Base-by-base conservation (phyloP, 2,888 invertebrate species). In the Unio delphinus region DNA sequence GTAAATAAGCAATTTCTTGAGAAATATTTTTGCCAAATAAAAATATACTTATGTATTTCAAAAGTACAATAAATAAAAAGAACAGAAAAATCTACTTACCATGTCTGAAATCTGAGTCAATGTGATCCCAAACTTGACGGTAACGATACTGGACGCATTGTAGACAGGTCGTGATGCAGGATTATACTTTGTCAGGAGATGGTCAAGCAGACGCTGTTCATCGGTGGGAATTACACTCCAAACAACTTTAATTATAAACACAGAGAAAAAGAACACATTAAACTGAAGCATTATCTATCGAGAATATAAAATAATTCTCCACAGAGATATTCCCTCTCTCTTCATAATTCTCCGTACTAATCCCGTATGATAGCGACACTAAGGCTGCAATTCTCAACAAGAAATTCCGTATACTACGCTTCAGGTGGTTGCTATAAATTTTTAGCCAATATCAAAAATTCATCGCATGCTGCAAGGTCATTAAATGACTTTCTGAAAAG, bases 91-190 rank as follows among this genome's bases (percentile, higher is more conserved):
- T 45, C 26, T 56, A 82, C 87, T 85, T 82, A 90, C 90, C 90
- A 90, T 89, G 76, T 90, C 89, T 11, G 87, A 83, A 56, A 90
- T 85, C 74, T 89, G 89, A 11, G 87, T 86, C n/a, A 89, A 76
- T 0, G 89, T 88, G 45, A 89, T 80, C 56, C 89, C 90, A 77
- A 90, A 90, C 71, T 87, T 86, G 54, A 89, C 88, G 3, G 82
- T 82, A 54, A 89, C 88, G 0, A 75, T 85, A 62, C 86, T 78
- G 1, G 89, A 88, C 18, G 90, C 89, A 73, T 90, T 90, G 74
- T 83, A 89, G 1, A 90, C 89, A 0, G 90, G 90, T 55, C 90
- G 70, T 1, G 89, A 81, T 1, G 88, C 88, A 17, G 88, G 83
- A 71, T 89, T 88, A 69, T 90, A 90, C 54, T 87, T 81, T 18